A percentile compares a stretch with the other conserved stretches of the same genome.
phyloP scores from a whole-genome alignment of 2,888 invertebrate genomes.

The Drosophila nr. perissopoda region DNA sequence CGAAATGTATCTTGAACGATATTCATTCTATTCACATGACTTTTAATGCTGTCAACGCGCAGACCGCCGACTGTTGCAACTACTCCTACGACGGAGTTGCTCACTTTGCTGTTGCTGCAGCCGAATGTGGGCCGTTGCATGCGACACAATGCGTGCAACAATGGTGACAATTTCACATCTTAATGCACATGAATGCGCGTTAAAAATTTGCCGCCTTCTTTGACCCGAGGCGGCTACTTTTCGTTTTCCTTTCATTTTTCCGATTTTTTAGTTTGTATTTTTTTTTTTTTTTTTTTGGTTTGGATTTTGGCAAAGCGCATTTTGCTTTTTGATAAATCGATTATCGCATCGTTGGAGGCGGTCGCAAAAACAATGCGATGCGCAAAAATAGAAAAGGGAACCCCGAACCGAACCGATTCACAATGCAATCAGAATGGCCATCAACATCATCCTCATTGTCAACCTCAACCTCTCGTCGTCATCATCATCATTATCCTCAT shows the following conservation, averaged over 20 bases:
- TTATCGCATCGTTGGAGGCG: conserved; percentile 79
- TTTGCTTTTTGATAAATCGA: conserved; percentile 81
- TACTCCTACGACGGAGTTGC: conserved; percentile 27
- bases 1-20: conserved; percentile 13
- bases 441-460: conserved; percentile 22
- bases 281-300: conserved; percentile 22
- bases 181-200: conserved; percentile 78
- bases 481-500: conserved; percentile 54
- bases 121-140: conserved; percentile 54
- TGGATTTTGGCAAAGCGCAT: conserved; percentile 66
- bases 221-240: conserved; percentile 54
- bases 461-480: conserved; percentile 33
- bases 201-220: conserved; percentile 63
- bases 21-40: conserved; percentile 40
- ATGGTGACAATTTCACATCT: conserved; percentile 83
- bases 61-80: conserved; percentile 56
- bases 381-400: conserved; percentile 43
- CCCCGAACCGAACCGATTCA: conserved; percentile 32
- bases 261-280: conserved; percentile 2
- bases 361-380: conserved; percentile 63
- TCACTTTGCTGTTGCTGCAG: conserved; percentile 60
- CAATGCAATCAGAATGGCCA: conserved; percentile 61
- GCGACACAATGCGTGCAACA: conserved; percentile 64
- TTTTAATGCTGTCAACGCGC: conserved; percentile 74
- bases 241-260: conserved; percentile 29